phyloP scores from a whole-genome alignment of 2,113 vertebrate species.

The Monarcha castaneiventris region DNA sequence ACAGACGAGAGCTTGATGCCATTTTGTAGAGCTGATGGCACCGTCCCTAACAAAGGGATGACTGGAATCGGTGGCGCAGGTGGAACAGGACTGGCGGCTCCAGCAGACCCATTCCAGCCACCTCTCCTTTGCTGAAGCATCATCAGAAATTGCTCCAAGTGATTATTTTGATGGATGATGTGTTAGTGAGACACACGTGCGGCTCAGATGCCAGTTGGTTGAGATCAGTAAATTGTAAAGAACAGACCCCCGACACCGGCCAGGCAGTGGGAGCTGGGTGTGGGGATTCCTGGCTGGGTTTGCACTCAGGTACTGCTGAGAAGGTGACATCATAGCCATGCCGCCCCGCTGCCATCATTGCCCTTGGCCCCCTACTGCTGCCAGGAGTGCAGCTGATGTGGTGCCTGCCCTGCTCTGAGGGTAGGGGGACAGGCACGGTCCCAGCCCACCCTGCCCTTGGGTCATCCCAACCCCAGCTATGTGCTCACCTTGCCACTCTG shows the following conservation, averaged over 20 bases:
- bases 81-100: not conserved
- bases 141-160: not conserved
- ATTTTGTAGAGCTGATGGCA: not conserved
- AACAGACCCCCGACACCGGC: not conserved
- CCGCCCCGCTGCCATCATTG: rapidly evolving
- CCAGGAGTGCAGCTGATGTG: not conserved
- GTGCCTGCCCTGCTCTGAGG: too few species aligned
- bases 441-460: rapidly evolving
- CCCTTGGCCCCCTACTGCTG: not conserved
- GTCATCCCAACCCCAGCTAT: not conserved
- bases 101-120: not conserved
- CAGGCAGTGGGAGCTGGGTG: not conserved
- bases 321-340: rapidly evolving
- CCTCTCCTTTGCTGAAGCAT: not conserved
- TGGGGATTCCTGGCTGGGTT: not conserved
- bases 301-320: not conserved
- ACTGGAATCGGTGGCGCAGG: not conserved
- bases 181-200: rapidly evolving
- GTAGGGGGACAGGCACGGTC: not conserved
- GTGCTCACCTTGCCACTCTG: not conserved
- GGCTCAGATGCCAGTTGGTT: not conserved
- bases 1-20: not conserved
- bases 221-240: not conserved
- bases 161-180: not conserved
- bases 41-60: not conserved